phyloP scores from a whole-genome alignment of 2,797 vertebrate species.

The Limosa lapponica region DNA sequence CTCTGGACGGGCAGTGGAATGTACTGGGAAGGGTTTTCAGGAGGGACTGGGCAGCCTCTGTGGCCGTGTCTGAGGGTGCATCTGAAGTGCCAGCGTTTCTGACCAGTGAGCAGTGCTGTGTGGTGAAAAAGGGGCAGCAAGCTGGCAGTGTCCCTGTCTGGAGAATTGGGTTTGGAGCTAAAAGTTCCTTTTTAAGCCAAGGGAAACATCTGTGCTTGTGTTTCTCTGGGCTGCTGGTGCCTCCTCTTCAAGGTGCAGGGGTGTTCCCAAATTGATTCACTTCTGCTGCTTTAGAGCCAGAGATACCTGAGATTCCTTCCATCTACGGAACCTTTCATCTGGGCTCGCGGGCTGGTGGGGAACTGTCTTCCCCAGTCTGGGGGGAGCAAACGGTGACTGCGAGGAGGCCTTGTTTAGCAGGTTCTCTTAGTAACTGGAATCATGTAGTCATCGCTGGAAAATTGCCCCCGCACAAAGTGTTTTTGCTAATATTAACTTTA shows the following conservation, averaged over 20 bases:
- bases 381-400: not conserved
- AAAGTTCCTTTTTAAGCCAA: not conserved
- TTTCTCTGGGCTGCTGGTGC: not conserved
- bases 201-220: not conserved
- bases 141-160: not conserved
- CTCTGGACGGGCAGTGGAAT: not conserved
- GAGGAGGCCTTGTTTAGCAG: not conserved
- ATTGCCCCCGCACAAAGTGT: not conserved
- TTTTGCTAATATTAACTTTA: slow-evolving; percentile 65
- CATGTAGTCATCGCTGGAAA: not conserved
- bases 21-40: not conserved
- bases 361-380: not conserved
- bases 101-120: not conserved
- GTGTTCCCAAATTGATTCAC: not conserved
- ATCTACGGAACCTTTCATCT: too few species aligned
- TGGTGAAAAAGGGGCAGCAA: not conserved
- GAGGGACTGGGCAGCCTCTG: not conserved
- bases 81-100: not conserved
- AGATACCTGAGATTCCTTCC: not conserved
- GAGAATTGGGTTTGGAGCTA: not conserved
- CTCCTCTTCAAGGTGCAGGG: too few species aligned
- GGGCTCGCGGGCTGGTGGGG: not conserved
- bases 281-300: not conserved
- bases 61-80: accelerated
- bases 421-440: not conserved